Evolutionary conservation across 2,888 invertebrate species (phyloP), one percentile per base, ranked within the genome.

Genomic region (Microctonus aethiopoides): DNA sequence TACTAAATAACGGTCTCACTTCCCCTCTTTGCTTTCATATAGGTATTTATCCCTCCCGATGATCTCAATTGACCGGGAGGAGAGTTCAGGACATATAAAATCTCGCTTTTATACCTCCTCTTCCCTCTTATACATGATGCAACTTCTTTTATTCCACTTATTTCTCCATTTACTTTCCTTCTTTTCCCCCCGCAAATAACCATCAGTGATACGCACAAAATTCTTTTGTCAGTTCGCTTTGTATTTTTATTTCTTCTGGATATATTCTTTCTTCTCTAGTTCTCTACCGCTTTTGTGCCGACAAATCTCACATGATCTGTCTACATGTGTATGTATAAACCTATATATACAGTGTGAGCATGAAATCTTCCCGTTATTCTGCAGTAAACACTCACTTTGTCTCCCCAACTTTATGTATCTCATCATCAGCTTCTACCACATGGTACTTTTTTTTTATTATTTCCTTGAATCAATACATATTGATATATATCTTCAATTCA

Each of bases 61-160:
- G 61, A 61, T 61, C 61, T 61, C 61, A 61, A 61, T 61, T 39
- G 61, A 26, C 39, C 39, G 39, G 24, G 61, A 61, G 24, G 61
- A 39, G n/a, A 22, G 61, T 59, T 16, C 34, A 32, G 34, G 24
- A 39, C 39, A 20, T 39, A 46, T 46, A 16, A 6, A 46, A 46
- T 46, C 46, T 9, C 46, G 16, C 16, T 46, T 9, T 7, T 16
- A 46, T 46, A 20, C 7, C 46, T 16, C 16, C 16, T 46, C 16
- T 16, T 16, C 46, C 9, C 16, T 16, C 46, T n/a, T 13, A 4
- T 39, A n/a, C n/a, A 29, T 61, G 26, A 24, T 39, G 41, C 61
- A 61, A 41, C 39, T 61, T 24, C 26, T 41, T 24, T 39, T 24
- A 61, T 61, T 20, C 16, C n/a, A 46, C 16, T 46, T 46, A 2